Percentiles rank a stretch among this genome's conserved stretches.
Evolutionary conservation across 2,888 invertebrate species (phyloP).

Genomic region (Synergus japonicus): DNA sequence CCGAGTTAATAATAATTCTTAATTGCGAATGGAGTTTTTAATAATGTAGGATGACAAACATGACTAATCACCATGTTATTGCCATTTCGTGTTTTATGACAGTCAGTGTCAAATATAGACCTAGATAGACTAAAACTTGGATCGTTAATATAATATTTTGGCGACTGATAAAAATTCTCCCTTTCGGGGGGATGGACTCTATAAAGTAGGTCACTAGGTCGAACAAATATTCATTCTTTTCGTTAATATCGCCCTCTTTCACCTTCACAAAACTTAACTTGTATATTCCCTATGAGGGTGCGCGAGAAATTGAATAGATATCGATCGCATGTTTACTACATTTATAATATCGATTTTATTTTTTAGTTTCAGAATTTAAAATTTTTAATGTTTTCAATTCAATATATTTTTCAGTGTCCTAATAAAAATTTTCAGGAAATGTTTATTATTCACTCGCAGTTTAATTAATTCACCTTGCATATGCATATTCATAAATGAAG

Average conservation of each 20-base stretch:
- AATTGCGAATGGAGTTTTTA: neutral
- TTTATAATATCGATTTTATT: neutral
- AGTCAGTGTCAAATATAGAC: neutral
- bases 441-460: no score
- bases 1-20: neutral
- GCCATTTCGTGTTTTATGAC: neutral
- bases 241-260: constrained; percentile 1
- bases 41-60: neutral
- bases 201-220: neutral
- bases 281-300: neutral
- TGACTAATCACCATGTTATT: constrained; percentile 2
- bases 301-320: neutral
- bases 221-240: constrained; percentile 8
- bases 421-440: no score
- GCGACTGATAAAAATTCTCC: constrained; percentile 4
- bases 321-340: neutral
- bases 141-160: neutral
- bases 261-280: neutral
- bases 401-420: no score
- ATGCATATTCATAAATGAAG: no score
- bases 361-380: neutral
- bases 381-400: neutral
- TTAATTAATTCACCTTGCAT: no score
- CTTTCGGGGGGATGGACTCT: neutral
- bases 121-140: neutral